phyloP scores from a whole-genome alignment of 1,140 invertebrate genomes.

The Dinoponera quadriceps region DNA sequence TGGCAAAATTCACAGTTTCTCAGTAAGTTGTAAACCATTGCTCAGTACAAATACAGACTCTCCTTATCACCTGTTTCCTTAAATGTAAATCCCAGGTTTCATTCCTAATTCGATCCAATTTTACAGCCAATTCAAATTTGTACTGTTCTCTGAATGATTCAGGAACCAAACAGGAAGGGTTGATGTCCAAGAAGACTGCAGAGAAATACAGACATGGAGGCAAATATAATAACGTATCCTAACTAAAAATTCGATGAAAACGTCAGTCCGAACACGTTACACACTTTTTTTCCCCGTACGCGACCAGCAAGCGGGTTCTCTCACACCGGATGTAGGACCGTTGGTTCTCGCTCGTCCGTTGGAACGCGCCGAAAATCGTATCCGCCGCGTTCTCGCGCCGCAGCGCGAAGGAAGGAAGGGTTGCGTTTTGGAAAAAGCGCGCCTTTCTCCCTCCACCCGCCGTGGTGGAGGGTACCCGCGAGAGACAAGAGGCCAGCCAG shows the following conservation, averaged over 20 bases:
- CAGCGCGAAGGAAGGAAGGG: conserved; percentile 50
- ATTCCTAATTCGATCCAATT: no score
- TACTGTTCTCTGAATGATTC: no score
- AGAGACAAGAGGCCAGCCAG: conserved; percentile 21
- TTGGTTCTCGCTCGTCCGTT: conserved; percentile 36
- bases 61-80: no score
- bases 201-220: no score
- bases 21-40: no score
- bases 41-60: no score
- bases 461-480: conserved; percentile 12
- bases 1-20: no score
- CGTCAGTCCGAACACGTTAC: neutral
- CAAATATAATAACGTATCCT: no score
- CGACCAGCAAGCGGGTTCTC: neutral
- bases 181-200: no score
- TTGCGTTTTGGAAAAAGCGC: conserved; percentile 59
- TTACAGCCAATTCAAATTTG: no score
- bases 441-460: conserved; percentile 32
- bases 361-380: conserved; percentile 37
- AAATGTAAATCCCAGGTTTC: no score
- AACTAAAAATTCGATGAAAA: neutral
- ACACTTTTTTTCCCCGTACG: neutral
- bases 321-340: conserved; percentile 14
- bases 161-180: no score
- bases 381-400: conserved; percentile 34